phyloP scores from a whole-genome alignment of 2,888 invertebrate genomes.

The Entomobrya proxima region DNA sequence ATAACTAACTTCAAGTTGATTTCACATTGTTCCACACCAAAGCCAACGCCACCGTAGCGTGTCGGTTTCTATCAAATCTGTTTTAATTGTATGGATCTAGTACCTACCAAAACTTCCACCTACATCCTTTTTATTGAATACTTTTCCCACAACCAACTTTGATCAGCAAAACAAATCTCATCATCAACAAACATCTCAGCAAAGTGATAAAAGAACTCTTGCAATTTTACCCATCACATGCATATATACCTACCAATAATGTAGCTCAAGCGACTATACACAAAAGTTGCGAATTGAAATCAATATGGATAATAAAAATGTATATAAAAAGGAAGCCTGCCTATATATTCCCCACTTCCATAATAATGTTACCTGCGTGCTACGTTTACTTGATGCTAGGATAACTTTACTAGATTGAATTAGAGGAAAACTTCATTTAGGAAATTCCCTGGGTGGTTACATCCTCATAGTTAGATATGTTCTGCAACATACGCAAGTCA shows the following conservation, averaged over 20 bases:
- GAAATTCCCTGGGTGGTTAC: slow-evolving; percentile 11
- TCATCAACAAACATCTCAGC: background rate
- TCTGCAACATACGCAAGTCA: background rate
- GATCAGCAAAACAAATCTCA: slow-evolving; percentile 2
- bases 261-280: background rate
- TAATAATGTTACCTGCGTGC: too few relatives aligned
- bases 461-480: too few relatives aligned
- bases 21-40: background rate
- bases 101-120: background rate
- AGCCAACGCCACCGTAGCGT: background rate
- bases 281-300: background rate
- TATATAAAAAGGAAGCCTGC: background rate
- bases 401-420: background rate
- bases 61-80: background rate
- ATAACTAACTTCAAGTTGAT: background rate
- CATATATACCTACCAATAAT: background rate
- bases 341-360: background rate
- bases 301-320: background rate
- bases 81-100: background rate
- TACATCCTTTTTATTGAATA: background rate
- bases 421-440: background rate
- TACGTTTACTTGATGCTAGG: background rate
- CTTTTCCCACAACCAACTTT: background rate
- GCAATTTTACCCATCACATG: background rate
- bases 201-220: slow-evolving; percentile 19